Evolutionary conservation across 2,113 vertebrate genomes (phyloP).

Genomic region (Sceloporus undulatus): DNA sequence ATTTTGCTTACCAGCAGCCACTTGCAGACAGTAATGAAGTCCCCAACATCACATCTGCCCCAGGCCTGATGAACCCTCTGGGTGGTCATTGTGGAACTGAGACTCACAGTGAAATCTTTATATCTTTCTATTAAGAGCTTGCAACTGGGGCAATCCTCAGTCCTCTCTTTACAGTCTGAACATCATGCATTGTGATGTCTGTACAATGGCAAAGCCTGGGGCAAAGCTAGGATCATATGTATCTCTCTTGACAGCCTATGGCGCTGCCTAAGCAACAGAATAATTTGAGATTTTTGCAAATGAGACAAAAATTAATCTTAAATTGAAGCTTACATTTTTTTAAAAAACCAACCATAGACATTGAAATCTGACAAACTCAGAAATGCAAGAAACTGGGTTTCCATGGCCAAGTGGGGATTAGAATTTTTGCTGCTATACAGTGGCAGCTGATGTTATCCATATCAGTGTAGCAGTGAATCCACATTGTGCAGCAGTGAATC

Average conservation of each 20-base stretch:
- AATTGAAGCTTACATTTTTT: background rate
- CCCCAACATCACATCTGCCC: background rate
- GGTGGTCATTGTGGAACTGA: background rate
- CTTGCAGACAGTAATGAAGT: background rate
- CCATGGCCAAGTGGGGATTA: no score
- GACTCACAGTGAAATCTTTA: background rate
- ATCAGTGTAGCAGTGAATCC: no score
- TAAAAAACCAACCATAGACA: background rate
- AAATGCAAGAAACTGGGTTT: no score
- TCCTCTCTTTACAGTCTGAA: background rate
- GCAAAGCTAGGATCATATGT: conserved; percentile 1
- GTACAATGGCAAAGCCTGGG: conserved; percentile 10
- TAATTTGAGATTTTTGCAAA: conserved; percentile 6
- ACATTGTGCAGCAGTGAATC: no score
- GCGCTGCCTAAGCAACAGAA: background rate
- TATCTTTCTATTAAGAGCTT: background rate
- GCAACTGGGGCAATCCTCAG: background rate
- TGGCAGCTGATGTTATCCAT: no score
- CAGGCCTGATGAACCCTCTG: background rate
- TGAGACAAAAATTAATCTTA: background rate
- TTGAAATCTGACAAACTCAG: background rate
- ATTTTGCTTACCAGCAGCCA: no score
- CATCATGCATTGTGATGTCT: background rate
- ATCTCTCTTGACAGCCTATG: background rate
- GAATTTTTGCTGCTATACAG: no score